Evolutionary conservation across 2,113 vertebrate genomes (phyloP), one percentile per base, ranked within the genome.

Genomic region (Cichladusa arquata): DNA sequence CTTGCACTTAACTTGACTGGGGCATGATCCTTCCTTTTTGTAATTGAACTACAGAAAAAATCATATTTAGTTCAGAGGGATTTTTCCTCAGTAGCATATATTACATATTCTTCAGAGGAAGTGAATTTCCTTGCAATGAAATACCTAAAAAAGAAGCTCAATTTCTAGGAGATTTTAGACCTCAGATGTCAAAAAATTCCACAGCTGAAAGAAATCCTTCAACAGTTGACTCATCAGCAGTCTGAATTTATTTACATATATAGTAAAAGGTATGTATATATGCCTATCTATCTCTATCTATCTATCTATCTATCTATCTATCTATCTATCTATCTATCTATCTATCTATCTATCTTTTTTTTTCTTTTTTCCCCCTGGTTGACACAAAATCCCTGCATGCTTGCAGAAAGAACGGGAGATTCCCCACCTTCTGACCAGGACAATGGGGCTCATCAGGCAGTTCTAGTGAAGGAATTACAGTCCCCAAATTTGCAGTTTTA

Each of bases 311-410:
- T 57, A 2, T 72, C 20, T 26, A 6, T 45, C 24, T 73, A 5
- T 22, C 3, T 50, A 26, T 34, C 10, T 50, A 33, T 57, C 42
- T 47, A 47, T 47, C 31, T 51, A 62, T 62, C 60, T 61, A 61
- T 61, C 34, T 61, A 44, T 31, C 28, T 64, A 42, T 29, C 38
- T 62, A 40, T 57, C 25, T 5, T 24, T 11, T 58, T n/a, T 14
- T 4, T 29, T 9, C 4, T 65, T 23, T 8, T n/a, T 14, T 14
- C 0, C 5, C 6, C 5, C 31, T n/a, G 4, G 23, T 6, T 14
- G 45, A 45, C 11, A n/a, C 12, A 51, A 57, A 51, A 26, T 73
- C 15, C 3, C 23, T 45, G 6, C 23, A 20, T n/a, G 18, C 6
- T 26, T 57, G 12, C 17, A 67, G 34, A 33, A 81, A 69, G 22